Conservation (phyloP, 2,888 invertebrate genomes). For the Pyrrhia umbra region DNA sequence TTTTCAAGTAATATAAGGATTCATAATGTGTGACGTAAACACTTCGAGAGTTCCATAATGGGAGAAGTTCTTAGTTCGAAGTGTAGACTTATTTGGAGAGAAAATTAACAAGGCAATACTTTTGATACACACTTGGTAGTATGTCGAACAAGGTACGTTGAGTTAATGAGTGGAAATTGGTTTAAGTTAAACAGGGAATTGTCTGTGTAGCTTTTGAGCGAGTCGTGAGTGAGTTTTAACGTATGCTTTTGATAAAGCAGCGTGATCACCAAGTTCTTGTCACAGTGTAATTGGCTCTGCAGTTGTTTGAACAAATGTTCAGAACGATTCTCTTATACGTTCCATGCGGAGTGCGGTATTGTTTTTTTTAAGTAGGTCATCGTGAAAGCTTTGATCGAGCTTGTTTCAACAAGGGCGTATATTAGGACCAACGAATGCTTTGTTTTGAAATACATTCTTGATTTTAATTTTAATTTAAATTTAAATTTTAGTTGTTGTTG, state of each 20-base stretch:
- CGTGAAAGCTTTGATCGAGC: slow-evolving; percentile 35
- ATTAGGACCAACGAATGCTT: slow-evolving; percentile 39
- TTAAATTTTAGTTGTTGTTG: background rate
- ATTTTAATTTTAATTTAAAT: slow-evolving; percentile 4
- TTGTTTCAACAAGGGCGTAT: slow-evolving; percentile 50
- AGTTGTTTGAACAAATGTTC: slow-evolving; percentile 45
- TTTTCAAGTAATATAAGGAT: slow-evolving; percentile 66
- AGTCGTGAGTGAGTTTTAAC: slow-evolving; percentile 50
- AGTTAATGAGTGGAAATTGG: slow-evolving; percentile 63
- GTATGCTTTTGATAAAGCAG: slow-evolving; percentile 57
- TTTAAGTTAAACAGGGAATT: slow-evolving; percentile 64
- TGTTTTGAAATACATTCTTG: slow-evolving; percentile 7
- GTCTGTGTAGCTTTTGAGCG: slow-evolving; percentile 42
- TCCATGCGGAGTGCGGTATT: slow-evolving; percentile 22
- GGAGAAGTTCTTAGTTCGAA: slow-evolving; percentile 61
- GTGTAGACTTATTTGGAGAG: slow-evolving; percentile 53
- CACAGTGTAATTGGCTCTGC: slow-evolving; percentile 48
- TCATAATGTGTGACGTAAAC: slow-evolving; percentile 66
- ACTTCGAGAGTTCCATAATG: slow-evolving; percentile 63
- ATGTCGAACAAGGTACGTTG: slow-evolving; percentile 58
- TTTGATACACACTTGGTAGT: slow-evolving; percentile 59
- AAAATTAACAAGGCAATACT: slow-evolving; percentile 65
- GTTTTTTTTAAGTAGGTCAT: slow-evolving; percentile 51
- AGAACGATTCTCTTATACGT: slow-evolving; percentile 23
- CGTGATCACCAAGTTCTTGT: slow-evolving; percentile 43